phyloP scores from a whole-genome alignment of 2,113 vertebrate genomes.

The Chloropsis cyanopogon region DNA sequence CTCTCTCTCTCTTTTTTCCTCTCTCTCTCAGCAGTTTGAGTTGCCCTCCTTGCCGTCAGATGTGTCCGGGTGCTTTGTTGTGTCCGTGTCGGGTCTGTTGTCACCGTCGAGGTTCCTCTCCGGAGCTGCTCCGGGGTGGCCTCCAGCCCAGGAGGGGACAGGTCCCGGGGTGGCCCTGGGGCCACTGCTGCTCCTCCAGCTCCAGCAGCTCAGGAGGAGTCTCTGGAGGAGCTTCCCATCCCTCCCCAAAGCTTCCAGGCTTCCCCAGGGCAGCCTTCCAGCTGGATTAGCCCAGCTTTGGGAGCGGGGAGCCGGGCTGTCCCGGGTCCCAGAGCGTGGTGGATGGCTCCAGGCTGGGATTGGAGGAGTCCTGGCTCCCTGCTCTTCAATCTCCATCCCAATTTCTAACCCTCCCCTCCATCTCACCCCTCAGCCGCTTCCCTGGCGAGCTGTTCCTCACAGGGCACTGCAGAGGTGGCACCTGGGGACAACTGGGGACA shows the following conservation, averaged over 20 bases:
- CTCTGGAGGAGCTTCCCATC: background rate
- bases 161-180: background rate
- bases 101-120: conserved; percentile 49
- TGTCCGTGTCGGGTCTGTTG: conserved; percentile 62
- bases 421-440: background rate
- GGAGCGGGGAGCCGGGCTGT: background rate
- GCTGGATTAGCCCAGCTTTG: background rate
- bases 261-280: background rate
- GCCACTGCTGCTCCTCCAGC: background rate
- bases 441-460: background rate
- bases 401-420: conserved; percentile 46
- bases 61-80: conserved; percentile 70
- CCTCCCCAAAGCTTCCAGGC: background rate
- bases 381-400: conserved; percentile 15
- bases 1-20: conserved; percentile 1
- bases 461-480: background rate
- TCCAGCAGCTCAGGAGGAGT: background rate
- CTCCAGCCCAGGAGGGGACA: background rate
- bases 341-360: background rate
- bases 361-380: background rate
- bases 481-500: background rate
- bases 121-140: background rate
- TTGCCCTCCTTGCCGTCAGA: conserved; percentile 56
- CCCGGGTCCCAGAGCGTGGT: accelerated
- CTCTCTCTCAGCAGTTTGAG: conserved; percentile 67